Conservation (phyloP, 2,797 vertebrate species). For the Paguma larvata region DNA sequence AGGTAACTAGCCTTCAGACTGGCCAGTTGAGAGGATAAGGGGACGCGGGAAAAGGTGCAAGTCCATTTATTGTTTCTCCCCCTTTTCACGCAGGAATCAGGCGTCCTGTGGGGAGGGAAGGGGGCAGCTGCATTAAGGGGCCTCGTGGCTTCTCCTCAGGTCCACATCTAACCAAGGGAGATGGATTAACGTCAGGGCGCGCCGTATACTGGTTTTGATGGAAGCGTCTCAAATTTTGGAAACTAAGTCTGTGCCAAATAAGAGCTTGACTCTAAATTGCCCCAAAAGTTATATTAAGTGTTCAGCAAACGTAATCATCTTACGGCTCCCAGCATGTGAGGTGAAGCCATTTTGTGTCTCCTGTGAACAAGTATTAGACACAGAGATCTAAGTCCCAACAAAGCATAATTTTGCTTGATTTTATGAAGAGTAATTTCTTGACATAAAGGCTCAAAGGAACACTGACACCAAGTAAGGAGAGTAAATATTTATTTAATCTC, state of each 20-base stretch:
- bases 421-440: constrained; percentile 56
- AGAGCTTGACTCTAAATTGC: constrained; percentile 82
- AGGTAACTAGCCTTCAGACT: constrained; percentile 73
- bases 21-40: constrained; percentile 59
- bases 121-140: constrained; percentile 82
- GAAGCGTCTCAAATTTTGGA: constrained; percentile 80
- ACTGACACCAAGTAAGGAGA: constrained; percentile 1
- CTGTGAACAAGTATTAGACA: constrained; percentile 71
- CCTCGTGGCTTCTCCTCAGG: constrained; percentile 82
- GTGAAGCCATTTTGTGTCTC: constrained; percentile 75
- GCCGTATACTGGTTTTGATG: constrained; percentile 84
- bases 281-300: constrained; percentile 80
- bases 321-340: constrained; percentile 78
- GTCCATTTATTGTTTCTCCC: neutral
- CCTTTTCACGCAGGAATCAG: constrained; percentile 69
- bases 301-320: constrained; percentile 82
- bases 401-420: constrained; percentile 9
- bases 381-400: constrained; percentile 69
- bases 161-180: constrained; percentile 84
- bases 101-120: constrained; percentile 67
- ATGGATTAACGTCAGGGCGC: constrained; percentile 85
- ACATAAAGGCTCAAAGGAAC: constrained; percentile 55
- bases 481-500: constrained; percentile 53
- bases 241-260: constrained; percentile 77
- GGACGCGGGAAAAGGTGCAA: neutral